phyloP scores from a whole-genome alignment of 1,140 invertebrate genomes.

The Conus ventricosus region DNA sequence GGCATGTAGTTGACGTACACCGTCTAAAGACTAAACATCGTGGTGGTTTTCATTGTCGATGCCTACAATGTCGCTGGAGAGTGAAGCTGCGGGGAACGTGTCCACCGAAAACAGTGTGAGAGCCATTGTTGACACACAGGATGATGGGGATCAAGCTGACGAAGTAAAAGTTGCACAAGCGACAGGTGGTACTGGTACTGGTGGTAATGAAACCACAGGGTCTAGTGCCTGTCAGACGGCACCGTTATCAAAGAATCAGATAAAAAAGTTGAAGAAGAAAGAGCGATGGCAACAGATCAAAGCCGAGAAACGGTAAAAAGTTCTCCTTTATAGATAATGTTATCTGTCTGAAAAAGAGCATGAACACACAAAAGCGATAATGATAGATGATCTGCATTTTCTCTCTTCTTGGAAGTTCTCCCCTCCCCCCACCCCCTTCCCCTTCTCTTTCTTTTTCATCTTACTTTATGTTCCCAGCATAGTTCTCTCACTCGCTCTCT shows the following conservation, averaged over 20 bases:
- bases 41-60: too few relatives aligned
- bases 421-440: too few relatives aligned
- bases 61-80: background rate
- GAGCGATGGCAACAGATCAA: slow-evolving; percentile 76
- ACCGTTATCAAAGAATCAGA: slow-evolving; percentile 69
- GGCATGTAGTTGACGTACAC: too few relatives aligned
- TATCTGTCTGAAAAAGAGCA: too few relatives aligned
- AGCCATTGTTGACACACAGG: background rate
- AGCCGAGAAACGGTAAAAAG: slow-evolving; percentile 77
- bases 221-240: background rate
- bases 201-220: background rate
- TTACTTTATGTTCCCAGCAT: too few relatives aligned
- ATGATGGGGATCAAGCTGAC: background rate
- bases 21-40: too few relatives aligned
- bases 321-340: too few relatives aligned
- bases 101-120: background rate
- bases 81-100: background rate
- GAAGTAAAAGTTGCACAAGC: background rate
- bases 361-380: too few relatives aligned
- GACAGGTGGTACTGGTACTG: background rate
- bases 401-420: too few relatives aligned
- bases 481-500: too few relatives aligned
- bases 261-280: slow-evolving; percentile 76
- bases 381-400: too few relatives aligned
- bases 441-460: too few relatives aligned